Conservation (phyloP, 2,888 invertebrate species). For the Molorchus minor region DNA sequence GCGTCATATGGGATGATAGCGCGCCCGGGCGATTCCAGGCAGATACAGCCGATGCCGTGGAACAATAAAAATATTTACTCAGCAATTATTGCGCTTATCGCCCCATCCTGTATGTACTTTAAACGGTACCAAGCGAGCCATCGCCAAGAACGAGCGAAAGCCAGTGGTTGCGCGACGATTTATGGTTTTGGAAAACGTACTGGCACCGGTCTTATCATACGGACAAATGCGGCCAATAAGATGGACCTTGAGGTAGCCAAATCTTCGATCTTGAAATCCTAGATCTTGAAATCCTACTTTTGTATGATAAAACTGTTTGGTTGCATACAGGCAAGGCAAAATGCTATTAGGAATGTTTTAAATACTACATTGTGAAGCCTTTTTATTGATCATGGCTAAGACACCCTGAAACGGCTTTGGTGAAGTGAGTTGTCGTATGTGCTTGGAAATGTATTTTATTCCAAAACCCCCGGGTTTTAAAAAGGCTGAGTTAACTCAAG, state of each 20-base stretch:
- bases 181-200: slow-evolving; percentile 1
- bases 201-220: not conserved
- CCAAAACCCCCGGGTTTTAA: no score
- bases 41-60: slow-evolving; percentile 47
- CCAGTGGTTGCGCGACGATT: not conserved
- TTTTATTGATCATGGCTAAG: no score
- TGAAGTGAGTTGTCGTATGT: no score
- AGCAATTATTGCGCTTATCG: slow-evolving; percentile 55
- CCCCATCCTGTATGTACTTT: slow-evolving; percentile 38
- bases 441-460: no score
- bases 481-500: no score
- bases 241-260: not conserved
- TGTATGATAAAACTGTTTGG: no score
- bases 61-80: slow-evolving; percentile 62
- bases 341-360: no score
- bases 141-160: slow-evolving; percentile 22
- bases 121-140: slow-evolving; percentile 41
- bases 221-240: not conserved
- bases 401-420: no score
- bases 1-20: slow-evolving; percentile 60
- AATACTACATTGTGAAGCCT: no score
- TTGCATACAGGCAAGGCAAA: no score
- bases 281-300: no score
- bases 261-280: no score
- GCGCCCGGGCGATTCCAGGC: slow-evolving; percentile 42